These are phyloP conservation scores for Colletes collaris DNA, from an alignment of 2,888 invertebrate species.

Conservation along the genomic window DNA sequence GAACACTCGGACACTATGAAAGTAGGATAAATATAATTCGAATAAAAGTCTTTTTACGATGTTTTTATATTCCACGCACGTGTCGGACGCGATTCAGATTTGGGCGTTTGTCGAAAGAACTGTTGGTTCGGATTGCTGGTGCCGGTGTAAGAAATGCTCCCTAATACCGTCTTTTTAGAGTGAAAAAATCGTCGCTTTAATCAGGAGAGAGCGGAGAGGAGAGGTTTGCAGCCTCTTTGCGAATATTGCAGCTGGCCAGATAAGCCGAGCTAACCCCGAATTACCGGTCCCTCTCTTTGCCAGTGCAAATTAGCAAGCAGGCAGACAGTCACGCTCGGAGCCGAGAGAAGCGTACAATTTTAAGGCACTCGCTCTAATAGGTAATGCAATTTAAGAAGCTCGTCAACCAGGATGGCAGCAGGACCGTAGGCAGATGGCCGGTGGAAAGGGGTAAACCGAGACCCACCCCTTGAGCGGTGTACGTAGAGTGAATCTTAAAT, in stretches of 20 bases:
- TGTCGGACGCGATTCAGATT: too few relatives aligned
- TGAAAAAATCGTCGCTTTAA: slow-evolving; percentile 52
- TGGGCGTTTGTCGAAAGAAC: too few relatives aligned
- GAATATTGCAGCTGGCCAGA: slow-evolving; percentile 52
- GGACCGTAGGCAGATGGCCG: slow-evolving; percentile 41
- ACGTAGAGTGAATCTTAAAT: slow-evolving; percentile 72
- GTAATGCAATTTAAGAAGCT: slow-evolving; percentile 63
- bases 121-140: background rate
- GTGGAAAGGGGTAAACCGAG: slow-evolving; percentile 6
- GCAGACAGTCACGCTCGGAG: slow-evolving; percentile 25
- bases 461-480: slow-evolving; percentile 19
- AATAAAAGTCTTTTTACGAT: too few relatives aligned
- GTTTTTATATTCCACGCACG: too few relatives aligned
- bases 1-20: too few relatives aligned
- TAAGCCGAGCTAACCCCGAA: slow-evolving; percentile 60
- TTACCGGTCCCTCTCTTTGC: slow-evolving; percentile 48
- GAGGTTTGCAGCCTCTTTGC: slow-evolving; percentile 38
- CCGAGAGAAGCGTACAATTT: slow-evolving; percentile 57
- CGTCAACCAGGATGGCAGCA: slow-evolving; percentile 55
- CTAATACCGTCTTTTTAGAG: slow-evolving; percentile 23
- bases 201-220: slow-evolving; percentile 29
- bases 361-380: slow-evolving; percentile 65
- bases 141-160: background rate
- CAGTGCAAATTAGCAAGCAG: slow-evolving; percentile 55
- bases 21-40: too few relatives aligned